These are phyloP conservation scores for Sturnus vulgaris DNA, from an alignment of 2,113 vertebrate genomes.

Conservation along the genomic window DNA sequence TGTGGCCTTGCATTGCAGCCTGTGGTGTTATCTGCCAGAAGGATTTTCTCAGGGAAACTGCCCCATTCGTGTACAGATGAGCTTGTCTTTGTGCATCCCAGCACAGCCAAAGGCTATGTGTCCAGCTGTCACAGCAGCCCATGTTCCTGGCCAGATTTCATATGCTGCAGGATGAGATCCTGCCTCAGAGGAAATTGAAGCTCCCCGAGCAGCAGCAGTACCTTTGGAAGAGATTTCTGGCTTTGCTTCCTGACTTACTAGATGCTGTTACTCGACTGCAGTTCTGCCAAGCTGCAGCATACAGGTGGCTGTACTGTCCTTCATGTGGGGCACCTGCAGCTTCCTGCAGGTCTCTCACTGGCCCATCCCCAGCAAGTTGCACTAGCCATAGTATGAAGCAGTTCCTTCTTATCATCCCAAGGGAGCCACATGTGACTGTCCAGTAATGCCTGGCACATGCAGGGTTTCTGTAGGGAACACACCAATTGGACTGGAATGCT, in stretches of 20 bases:
- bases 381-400: not conserved
- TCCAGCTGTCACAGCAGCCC: not conserved
- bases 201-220: not conserved
- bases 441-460: not conserved
- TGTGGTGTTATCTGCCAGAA: not conserved
- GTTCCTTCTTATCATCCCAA: not conserved
- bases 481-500: not conserved
- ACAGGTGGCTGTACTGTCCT: not conserved
- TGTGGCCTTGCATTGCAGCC: not conserved
- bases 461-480: not conserved
- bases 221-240: not conserved
- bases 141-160: not conserved
- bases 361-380: accelerated
- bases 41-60: not conserved
- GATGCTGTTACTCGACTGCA: not conserved
- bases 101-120: not conserved
- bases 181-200: not conserved
- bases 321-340: accelerated
- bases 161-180: not conserved
- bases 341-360: not conserved
- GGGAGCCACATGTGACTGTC: not conserved
- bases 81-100: not conserved
- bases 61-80: not conserved
- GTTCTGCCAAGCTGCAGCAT: not conserved
- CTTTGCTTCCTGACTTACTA: not conserved